Evolutionary conservation across 2,113 vertebrate species (phyloP).

Genomic region (Phyllostomus hastatus): DNA sequence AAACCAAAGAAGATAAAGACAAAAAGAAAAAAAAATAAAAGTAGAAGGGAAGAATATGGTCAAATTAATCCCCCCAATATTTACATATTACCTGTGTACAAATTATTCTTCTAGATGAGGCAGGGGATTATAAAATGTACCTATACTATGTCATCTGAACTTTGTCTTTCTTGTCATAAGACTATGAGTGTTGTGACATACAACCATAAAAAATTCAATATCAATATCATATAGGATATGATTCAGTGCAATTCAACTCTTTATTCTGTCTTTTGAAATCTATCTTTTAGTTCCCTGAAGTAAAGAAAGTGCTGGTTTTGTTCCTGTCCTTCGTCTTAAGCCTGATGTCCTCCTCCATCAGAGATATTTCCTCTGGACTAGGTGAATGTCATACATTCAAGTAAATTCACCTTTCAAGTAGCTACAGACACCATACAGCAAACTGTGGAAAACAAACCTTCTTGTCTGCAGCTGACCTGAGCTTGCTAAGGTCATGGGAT

Average conservation of each 20-base stretch:
- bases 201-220: not conserved
- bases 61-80: not conserved
- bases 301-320: not conserved
- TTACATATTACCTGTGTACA: not conserved
- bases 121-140: not conserved
- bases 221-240: not conserved
- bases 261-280: not conserved
- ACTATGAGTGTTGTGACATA: not conserved
- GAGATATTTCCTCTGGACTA: not conserved
- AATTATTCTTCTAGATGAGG: not conserved
- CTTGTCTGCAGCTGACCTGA: not conserved
- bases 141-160: not conserved
- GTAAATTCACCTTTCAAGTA: not conserved
- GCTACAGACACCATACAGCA: not conserved
- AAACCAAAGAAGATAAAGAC: not conserved
- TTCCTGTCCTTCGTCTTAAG: not conserved
- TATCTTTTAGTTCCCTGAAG: not conserved
- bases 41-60: not conserved
- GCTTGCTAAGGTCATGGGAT: not conserved
- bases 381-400: not conserved
- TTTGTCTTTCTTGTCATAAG: not conserved
- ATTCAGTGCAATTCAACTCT: not conserved
- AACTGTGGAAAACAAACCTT: constrained; percentile 10
- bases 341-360: not conserved
- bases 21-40: not conserved